Base-by-base conservation (phyloP, 1,140 invertebrate species). In the Onthophagus taurus region DNA sequence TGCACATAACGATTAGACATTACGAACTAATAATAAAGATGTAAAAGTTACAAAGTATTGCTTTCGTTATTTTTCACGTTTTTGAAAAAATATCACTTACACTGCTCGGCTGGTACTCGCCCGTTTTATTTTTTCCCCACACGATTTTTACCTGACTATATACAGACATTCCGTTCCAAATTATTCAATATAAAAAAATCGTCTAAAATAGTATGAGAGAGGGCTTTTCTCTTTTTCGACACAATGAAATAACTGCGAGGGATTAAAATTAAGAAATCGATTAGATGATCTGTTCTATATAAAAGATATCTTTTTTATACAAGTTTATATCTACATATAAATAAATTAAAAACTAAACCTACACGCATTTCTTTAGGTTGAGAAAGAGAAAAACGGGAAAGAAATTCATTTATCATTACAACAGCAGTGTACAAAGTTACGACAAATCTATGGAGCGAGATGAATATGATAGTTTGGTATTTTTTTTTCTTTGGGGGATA, bases 21-120 rank as follows among this genome's bases (percentile, higher is more conserved):
- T 52, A 50, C 50, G 52, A 51, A 55, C 12, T 50, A 54, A 51
- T 58, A 58, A 59, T 57, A 71, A 72, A 73, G 69, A 72, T 66
- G 65, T 73, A 72, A 67, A 71, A 72, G 71, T 72, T 75, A 74
- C 69, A 74, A 72, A 69, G 72, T 77, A 76, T 76, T 77, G 74
- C 74, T 77, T 67, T n/a, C 63, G 70, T 72, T 74, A 49, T 60
- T 64, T 73, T 71, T 75, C 72, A 75, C 71, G 74, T 73, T 29
- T 45, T 75, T 74, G 65, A 69, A 72, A 75, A 74, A 74, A 75
- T 76, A 77, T 76, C 72, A 75, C 72, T 71, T 63, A 68, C 59
- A 51, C 47, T 51, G 56, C 62, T 54, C n/a, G 59, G 61, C 57
- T 59, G 51, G 45, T 13, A 42, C 33, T 33, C 47, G 49, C 49